Base-by-base conservation (phyloP, 1,140 invertebrate species). In the Habropoda laboriosa region DNA sequence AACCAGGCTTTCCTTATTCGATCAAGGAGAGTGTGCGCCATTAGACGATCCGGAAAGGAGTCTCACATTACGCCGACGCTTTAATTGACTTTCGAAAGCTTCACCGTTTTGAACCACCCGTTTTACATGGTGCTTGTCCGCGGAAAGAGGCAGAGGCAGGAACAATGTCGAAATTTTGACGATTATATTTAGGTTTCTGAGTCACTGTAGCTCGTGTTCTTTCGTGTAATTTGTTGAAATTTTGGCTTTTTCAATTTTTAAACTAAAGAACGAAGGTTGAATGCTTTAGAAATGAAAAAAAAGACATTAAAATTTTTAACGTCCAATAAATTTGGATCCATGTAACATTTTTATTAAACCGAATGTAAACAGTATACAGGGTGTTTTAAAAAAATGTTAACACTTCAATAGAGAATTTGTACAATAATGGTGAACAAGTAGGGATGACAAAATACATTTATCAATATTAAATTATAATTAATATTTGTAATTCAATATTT, bases 171-270 rank as follows among this genome's bases (percentile, higher is more conserved):
- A 84, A 83, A 86, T 71, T 75, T 32, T 70, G 47, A 70, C 47
- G 53, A 72, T 82, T 89, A 89, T 89, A 86, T 88, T 89, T 88
- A 89, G n/a, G 87, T 77, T 57, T 18, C 38, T 76, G 85, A 88
- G 72, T 87, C 87, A 88, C 27, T 4, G 60, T 45, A 16, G 57
- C 57, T 47, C 3, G 55, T 38, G 27, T 68, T 61, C 75, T 21
- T 53, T 8, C 42, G 8, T 18, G 2, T 57, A 13, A 49, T 57
- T 24, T 32, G 7, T 30, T 7, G 55, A 60, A 60, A 49, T 47
- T 70, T 27, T 40, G 2, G 18, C 3, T 35, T 47, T 16, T 10
- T 45, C 51, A 18, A 30, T 8, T 55, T 18, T 24, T 58, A 35
- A 18, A 40, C 10, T 8, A 1, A 53, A 3, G 1, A 1, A 13